Evolutionary conservation across 2,113 vertebrate species (phyloP).

Genomic region (Tautogolabrus adspersus): DNA sequence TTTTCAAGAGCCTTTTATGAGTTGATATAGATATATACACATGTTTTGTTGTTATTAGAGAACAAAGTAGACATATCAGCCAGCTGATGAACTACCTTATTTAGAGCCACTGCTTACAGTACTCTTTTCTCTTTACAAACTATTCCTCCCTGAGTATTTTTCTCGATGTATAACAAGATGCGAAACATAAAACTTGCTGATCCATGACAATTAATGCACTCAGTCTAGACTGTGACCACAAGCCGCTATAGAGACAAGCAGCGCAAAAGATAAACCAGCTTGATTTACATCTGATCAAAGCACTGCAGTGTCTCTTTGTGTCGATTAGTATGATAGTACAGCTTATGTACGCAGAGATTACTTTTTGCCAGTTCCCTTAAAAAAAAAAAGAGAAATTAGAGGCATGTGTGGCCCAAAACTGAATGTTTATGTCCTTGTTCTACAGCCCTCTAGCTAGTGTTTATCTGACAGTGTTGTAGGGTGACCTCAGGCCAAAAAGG

Average conservation of each 20-base stretch:
- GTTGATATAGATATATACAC: background rate
- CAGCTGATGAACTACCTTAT: background rate
- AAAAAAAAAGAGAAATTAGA: background rate
- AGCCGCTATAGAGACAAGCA: background rate
- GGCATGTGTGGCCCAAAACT: background rate
- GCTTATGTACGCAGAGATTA: background rate
- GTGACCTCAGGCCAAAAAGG: background rate
- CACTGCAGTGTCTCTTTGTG: background rate
- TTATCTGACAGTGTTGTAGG: background rate
- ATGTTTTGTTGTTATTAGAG: background rate
- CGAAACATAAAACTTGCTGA: background rate
- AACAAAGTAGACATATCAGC: background rate
- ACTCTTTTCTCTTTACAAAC: background rate
- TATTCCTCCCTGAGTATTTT: background rate
- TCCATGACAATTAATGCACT: background rate
- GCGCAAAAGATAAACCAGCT: background rate
- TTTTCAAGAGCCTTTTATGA: background rate
- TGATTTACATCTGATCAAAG: background rate
- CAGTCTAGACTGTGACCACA: background rate
- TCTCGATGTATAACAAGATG: background rate
- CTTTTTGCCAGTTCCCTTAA: background rate
- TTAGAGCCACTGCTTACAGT: background rate
- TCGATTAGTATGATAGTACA: background rate
- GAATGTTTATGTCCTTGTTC: background rate
- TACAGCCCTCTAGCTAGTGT: background rate